Evolutionary conservation across 2,113 vertebrate species (phyloP).

Genomic region (Sarotherodon lohbergeri): DNA sequence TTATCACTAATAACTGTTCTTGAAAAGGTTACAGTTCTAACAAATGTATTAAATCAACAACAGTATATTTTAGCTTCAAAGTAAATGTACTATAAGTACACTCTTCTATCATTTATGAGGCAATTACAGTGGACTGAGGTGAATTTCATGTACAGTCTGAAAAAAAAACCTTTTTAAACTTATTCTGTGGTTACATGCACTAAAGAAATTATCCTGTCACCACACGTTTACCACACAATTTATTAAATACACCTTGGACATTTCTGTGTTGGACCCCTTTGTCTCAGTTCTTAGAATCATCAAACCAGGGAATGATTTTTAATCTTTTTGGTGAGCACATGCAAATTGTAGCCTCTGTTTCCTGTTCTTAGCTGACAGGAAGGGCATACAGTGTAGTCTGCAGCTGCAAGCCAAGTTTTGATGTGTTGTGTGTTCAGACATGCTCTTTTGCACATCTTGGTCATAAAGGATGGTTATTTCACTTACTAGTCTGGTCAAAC

Average conservation of each 20-base stretch:
- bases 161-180: accelerated
- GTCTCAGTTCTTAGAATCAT: neutral
- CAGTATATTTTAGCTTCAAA: neutral
- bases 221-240: neutral
- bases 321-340: neutral
- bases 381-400: neutral
- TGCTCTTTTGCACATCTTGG: neutral
- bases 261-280: neutral
- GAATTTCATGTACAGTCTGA: accelerated
- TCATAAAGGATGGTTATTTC: accelerated
- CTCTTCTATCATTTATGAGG: neutral
- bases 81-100: neutral
- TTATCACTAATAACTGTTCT: neutral
- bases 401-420: neutral
- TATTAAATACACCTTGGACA: neutral
- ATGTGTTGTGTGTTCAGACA: neutral
- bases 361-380: neutral
- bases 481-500: neutral
- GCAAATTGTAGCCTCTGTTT: neutral
- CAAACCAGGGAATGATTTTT: neutral
- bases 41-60: neutral
- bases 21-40: neutral
- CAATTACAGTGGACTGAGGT: neutral
- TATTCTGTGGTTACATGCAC: neutral
- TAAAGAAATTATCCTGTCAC: neutral